Evolutionary conservation across 2,113 vertebrate genomes (phyloP), one percentile per base, ranked within the genome.

Genomic region (Microtus oregoni): DNA sequence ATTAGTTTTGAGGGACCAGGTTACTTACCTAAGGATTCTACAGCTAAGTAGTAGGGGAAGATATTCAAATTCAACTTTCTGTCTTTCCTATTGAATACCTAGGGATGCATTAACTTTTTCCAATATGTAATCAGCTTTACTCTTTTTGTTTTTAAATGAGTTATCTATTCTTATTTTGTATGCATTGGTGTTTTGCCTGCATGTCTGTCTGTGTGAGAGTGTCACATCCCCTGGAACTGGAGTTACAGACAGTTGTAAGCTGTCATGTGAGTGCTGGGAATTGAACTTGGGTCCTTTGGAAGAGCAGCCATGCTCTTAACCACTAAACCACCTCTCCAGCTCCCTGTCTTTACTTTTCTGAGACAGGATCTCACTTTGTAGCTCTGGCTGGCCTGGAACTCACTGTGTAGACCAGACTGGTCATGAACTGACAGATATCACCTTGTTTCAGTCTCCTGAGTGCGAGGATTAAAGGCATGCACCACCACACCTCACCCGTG

Each of bases 31-130:
- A 58, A 89, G 35, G 38, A 82, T 76, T 72, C 81, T 11, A 76
- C 4, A 81, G 58, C 50, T 88, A 58, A 70, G 55, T 65, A 70
- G 86, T 24, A 94, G 89, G 92, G 67, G 86, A 24, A 90, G 55
- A 77, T 47, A 95, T 73, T 89, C 35, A 96, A 86, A 85, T 20
- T 15, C 78, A 88, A 55, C 32, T 88, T n/a, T 93, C n/a, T 17
- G n/a, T 10, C 65, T 90, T 88, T n/a, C 38, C 86, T 92, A 6
- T 58, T 61, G 73, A 61, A 12, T 65, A 17, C 19, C 65, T 52
- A 79, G 35, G 38, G 81, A 70, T 78, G 3, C 32, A 58, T 8
- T 11, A 78, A 52, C 41, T 76, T 90, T 58, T 72, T 44, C 88
- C 35, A 91, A 3, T 88, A 79, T 22, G 65, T 73, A 96, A 83